Percentiles rank a stretch among this genome's conserved stretches.
These are phyloP conservation scores for Hylaeus volcanicus DNA, from an alignment of 1,140 invertebrate species.

Conservation along the genomic window DNA sequence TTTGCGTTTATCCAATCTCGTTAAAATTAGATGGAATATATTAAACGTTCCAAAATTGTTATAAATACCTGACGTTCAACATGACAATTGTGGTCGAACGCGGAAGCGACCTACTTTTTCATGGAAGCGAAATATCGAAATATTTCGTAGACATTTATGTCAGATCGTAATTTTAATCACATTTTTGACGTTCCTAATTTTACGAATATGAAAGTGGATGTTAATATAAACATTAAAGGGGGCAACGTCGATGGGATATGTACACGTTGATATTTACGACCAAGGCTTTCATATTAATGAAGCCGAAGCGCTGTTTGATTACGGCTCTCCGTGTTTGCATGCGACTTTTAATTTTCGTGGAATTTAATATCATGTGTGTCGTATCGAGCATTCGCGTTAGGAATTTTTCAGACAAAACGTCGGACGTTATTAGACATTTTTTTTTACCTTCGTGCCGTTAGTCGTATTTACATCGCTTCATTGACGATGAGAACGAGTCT, in stretches of 20 bases:
- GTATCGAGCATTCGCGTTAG: too few species aligned
- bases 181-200: background rate
- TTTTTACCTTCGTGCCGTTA: too few species aligned
- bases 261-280: background rate
- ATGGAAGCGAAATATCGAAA: too few species aligned
- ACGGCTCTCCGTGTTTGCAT: background rate
- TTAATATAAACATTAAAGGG: background rate
- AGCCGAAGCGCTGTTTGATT: background rate
- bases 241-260: too few species aligned
- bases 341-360: background rate
- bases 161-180: background rate
- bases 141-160: too few species aligned
- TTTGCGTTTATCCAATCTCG: background rate
- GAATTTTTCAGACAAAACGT: too few species aligned
- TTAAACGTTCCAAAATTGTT: background rate
- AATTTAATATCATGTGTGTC: background rate
- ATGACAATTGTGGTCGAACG: too few species aligned
- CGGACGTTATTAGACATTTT: too few species aligned
- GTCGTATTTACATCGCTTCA: too few species aligned
- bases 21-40: background rate
- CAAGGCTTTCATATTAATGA: slow-evolving; percentile 3
- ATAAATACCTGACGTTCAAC: too few species aligned
- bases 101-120: background rate
- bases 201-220: background rate
- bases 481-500: too few species aligned